phyloP scores from a whole-genome alignment of 2,888 invertebrate species.

The Calameuta idolon region DNA sequence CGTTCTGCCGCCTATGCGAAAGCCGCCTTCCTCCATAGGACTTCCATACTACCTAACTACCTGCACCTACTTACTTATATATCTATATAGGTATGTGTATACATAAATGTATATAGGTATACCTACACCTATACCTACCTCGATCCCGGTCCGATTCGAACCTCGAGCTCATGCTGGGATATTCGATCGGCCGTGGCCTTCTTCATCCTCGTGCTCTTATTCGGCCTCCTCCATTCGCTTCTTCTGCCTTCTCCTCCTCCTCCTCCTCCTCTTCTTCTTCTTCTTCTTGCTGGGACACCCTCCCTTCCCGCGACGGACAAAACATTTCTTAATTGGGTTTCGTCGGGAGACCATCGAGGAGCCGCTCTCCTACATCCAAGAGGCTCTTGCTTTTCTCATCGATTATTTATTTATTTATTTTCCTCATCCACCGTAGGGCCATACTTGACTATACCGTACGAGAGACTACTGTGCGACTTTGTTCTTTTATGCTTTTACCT shows the following conservation, averaged over 20 bases:
- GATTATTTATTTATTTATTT: conserved; percentile 48
- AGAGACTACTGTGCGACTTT: neutral
- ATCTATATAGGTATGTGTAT: neutral
- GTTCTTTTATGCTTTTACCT: neutral
- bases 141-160: conserved; percentile 54
- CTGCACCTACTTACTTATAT: conserved; percentile 8
- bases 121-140: conserved; percentile 46
- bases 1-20: conserved; percentile 63
- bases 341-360: conserved; percentile 45
- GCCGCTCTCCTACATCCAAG: conserved; percentile 34
- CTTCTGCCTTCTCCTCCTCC: conserved; percentile 20
- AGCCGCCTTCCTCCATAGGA: conserved; percentile 38
- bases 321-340: conserved; percentile 68
- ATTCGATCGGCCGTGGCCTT: conserved; percentile 49
- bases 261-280: conserved; percentile 20
- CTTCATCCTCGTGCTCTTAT: conserved; percentile 41
- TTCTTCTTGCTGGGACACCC: conserved; percentile 27
- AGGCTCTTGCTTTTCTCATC: conserved; percentile 36
- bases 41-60: neutral
- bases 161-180: conserved; percentile 55
- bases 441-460: neutral
- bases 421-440: conserved; percentile 24
- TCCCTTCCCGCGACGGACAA: conserved; percentile 60
- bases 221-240: conserved; percentile 20
- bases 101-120: neutral